These are phyloP conservation scores for Luffia ferchaultella DNA, from an alignment of 2,888 invertebrate species.

Conservation along the genomic window DNA sequence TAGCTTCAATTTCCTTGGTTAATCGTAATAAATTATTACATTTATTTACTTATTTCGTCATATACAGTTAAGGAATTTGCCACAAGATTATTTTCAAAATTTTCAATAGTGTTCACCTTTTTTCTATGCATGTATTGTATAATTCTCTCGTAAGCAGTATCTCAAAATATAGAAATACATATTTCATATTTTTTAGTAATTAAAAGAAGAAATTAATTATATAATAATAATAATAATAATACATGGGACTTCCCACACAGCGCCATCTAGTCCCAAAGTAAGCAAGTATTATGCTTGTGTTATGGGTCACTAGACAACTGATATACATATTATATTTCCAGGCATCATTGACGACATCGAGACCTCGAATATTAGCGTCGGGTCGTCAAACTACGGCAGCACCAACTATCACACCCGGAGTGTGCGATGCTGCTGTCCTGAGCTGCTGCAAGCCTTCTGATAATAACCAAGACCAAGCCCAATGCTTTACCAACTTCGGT, in stretches of 20 bases:
- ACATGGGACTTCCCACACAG: neutral
- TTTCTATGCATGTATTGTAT: too few species aligned
- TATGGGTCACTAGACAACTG: neutral
- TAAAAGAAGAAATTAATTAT: neutral
- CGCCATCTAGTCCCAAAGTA: neutral
- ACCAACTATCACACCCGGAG: slow-evolving; percentile 15
- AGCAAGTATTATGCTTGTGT: neutral
- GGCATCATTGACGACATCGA: neutral
- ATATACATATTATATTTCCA: neutral
- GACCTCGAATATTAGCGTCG: neutral
- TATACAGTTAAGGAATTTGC: too few species aligned
- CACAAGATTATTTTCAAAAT: too few species aligned
- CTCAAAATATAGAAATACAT: neutral
- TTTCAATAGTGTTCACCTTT: too few species aligned
- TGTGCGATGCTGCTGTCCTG: slow-evolving; percentile 38
- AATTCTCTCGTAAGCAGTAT: neutral
- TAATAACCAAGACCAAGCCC: slow-evolving; percentile 15
- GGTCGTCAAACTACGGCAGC: neutral
- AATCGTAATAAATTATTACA: too few species aligned
- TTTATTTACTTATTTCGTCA: too few species aligned
- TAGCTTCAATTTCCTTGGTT: too few species aligned
- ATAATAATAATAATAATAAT: neutral
- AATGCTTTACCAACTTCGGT: slow-evolving; percentile 32
- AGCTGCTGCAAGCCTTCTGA: slow-evolving; percentile 30
- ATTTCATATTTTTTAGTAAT: neutral